Conservation (phyloP, 1,140 invertebrate species). For the honey bee (Apis mellifera) region Amel_HAv3.1 CM009932.2:7665501-7666000, state of each 20-base stretch:
- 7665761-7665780: slow-evolving; percentile 43
- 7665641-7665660: slow-evolving; percentile 53
- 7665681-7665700: slow-evolving; percentile 27
- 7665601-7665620: slow-evolving; percentile 19
- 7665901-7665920: background rate
- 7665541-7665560: slow-evolving; percentile 44
- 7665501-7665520: slow-evolving; percentile 16
- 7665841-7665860: slow-evolving; percentile 41
- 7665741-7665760: slow-evolving; percentile 62
- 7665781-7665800: slow-evolving; percentile 64
- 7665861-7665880: background rate
- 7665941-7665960: background rate
- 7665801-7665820: slow-evolving; percentile 58
- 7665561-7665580: background rate
- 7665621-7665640: slow-evolving; percentile 54
- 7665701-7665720: slow-evolving; percentile 57
- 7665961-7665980: no score
- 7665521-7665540: slow-evolving; percentile 52
- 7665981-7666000: no score
- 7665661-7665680: slow-evolving; percentile 42
- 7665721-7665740: slow-evolving; percentile 50
- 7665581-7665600: slow-evolving; percentile 38
- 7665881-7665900: background rate
- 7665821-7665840: slow-evolving; percentile 38
- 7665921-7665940: slow-evolving; percentile 21